phyloP scores from a whole-genome alignment of 2,888 invertebrate genomes.

The Celastrina argiolus region DNA sequence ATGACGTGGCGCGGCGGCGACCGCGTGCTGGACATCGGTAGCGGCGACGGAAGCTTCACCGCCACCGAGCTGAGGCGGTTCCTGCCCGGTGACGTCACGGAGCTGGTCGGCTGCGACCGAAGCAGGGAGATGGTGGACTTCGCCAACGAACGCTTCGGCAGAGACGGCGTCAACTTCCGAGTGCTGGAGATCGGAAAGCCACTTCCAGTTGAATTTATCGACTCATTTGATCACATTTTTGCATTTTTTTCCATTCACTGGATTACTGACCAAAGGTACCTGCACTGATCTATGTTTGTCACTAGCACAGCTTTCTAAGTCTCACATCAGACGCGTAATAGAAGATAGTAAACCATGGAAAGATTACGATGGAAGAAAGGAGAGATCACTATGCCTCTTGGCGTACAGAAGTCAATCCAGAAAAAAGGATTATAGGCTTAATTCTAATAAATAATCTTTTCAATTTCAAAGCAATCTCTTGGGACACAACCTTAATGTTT shows the following conservation, averaged over 20 bases:
- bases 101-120: slow-evolving; percentile 13
- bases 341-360: too few relatives aligned
- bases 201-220: background rate
- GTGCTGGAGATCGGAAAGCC: background rate
- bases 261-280: slow-evolving; percentile 12
- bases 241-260: background rate
- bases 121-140: slow-evolving; percentile 6
- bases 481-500: too few relatives aligned
- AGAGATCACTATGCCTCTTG: too few relatives aligned
- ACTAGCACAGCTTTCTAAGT: too few relatives aligned
- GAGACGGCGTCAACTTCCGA: background rate
- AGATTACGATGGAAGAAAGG: too few relatives aligned
- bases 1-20: background rate
- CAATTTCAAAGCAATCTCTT: too few relatives aligned
- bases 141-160: background rate
- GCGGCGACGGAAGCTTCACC: slow-evolving; percentile 19
- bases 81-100: background rate
- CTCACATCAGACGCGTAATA: too few relatives aligned
- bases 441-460: too few relatives aligned
- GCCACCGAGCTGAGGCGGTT: background rate
- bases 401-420: too few relatives aligned
- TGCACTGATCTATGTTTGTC: too few relatives aligned
- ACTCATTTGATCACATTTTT: slow-evolving; percentile 1
- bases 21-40: slow-evolving; percentile 5
- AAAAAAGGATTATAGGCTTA: too few relatives aligned